phyloP scores from a whole-genome alignment of 2,888 invertebrate genomes.

The Tipula confusa region DNA sequence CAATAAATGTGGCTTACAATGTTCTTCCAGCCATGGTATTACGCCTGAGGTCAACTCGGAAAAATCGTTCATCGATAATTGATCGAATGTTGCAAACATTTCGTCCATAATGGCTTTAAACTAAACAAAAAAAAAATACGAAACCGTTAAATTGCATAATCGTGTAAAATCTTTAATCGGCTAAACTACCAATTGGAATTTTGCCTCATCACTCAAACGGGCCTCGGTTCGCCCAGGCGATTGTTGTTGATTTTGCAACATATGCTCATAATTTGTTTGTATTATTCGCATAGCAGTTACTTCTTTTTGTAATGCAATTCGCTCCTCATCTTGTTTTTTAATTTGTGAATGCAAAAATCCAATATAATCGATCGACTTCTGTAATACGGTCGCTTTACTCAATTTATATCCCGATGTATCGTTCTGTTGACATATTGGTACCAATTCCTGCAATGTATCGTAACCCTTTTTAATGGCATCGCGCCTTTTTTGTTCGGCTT shows the following conservation, averaged over 20 bases:
- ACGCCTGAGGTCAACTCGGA: conserved; percentile 90
- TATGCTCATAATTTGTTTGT: conserved; percentile 93
- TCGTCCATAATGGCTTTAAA: conserved; percentile 94
- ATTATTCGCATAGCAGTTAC: conserved; percentile 89
- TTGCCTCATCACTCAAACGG: conserved; percentile 88
- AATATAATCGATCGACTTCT: conserved; percentile 91
- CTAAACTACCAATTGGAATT: conserved; percentile 84
- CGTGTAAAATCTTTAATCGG: too few relatives aligned
- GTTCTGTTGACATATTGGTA: conserved; percentile 89
- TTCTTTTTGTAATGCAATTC: conserved; percentile 83
- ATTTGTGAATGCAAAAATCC: conserved; percentile 88
- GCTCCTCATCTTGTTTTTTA: conserved; percentile 90
- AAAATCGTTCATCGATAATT: conserved; percentile 87
- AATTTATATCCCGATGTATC: conserved; percentile 90
- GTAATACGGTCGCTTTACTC: conserved; percentile 89
- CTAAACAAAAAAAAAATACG: conserved; percentile 58
- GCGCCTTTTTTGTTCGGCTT: conserved; percentile 93
- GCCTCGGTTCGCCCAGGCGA: conserved; percentile 84
- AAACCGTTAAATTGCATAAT: too few relatives aligned
- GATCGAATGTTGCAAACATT: conserved; percentile 84
- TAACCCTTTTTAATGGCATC: conserved; percentile 98
- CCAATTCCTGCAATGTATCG: conserved; percentile 86
- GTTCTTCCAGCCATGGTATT: conserved; percentile 95
- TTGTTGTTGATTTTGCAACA: conserved; percentile 91
- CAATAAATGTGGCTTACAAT: conserved; percentile 91